A percentile compares a stretch with the other conserved stretches of the same genome.
Conservation (phyloP, 2,113 vertebrate genomes). For the Rhombomys opimus region DNA sequence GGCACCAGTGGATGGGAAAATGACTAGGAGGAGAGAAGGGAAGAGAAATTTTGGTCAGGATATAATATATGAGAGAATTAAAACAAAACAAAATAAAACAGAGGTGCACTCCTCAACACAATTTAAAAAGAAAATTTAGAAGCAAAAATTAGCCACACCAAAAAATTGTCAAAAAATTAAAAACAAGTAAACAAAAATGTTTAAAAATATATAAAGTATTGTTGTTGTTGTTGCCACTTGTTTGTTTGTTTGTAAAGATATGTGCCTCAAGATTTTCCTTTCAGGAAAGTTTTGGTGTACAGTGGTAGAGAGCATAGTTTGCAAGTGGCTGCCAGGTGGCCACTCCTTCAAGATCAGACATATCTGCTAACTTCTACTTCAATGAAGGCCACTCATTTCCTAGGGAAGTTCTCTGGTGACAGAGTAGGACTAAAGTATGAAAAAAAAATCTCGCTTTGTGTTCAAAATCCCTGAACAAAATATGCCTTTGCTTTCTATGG, state of each 20-base stretch:
- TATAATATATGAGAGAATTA: not conserved
- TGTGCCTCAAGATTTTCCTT: not conserved
- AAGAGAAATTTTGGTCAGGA: not conserved
- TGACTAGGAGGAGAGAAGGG: not conserved
- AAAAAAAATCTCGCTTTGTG: not conserved
- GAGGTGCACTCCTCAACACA: no score
- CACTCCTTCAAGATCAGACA: not conserved
- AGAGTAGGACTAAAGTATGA: not conserved
- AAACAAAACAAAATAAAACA: no score
- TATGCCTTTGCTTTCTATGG: not conserved
- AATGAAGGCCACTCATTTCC: not conserved
- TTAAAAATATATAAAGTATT: not conserved
- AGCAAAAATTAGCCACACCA: no score
- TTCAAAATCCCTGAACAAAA: not conserved
- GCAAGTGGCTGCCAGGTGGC: not conserved
- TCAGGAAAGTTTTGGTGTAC: not conserved
- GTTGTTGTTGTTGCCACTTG: no score
- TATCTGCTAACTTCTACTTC: not conserved
- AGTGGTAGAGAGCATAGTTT: not conserved
- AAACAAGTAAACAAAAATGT: not conserved
- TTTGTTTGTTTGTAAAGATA: not conserved
- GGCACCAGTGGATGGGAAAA: not conserved
- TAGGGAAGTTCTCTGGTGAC: not conserved
- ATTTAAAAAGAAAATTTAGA: no score
- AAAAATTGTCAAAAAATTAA: not conserved